Base-by-base conservation (phyloP, 2,113 vertebrate genomes). In the Pangasianodon hypophthalmus region DNA sequence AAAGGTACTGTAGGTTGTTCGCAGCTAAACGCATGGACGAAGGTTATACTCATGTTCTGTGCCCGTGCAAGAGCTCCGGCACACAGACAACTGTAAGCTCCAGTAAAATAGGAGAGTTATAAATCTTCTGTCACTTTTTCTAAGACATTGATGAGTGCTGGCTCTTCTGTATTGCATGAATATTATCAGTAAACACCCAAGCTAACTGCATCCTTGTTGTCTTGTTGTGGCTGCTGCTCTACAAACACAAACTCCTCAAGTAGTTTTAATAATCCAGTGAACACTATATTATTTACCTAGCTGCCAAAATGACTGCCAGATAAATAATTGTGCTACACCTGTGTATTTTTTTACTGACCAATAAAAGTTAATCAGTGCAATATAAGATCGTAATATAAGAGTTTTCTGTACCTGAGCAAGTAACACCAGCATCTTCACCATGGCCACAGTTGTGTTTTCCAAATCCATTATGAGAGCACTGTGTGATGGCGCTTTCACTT, bases 401-500 rank as follows among this genome's bases (percentile, higher is more conserved):
- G 11, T 24, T 83, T 14, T 86, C 71, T 75, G 41, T 50, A 96
- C 95, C 92, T 94, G 94, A 92, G 87, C 95, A 96, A 37, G 94
- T 58, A n/a, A 96, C 95, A 6, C 94, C 92, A 8, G 94, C 95
- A 86, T 95, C 94, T 91, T 95, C 92, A 4, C 0, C 10, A 29
- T 95, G 94, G 37, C 60, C 67, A 19, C 95, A 96, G 87, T 93
- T 90, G 26, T 81, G 88, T 10, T 90, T 89, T 83, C 92, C 94
- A 8, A 93, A 89, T 0, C 11, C 1, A 0, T 9, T 21, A 6
- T 89, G 93, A 11, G 0, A 0, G 64, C 95, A 96, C 8, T 94
- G 60, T 18, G 14, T 0, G 50, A 96, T 91, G 0, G 83, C 87
- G 0, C 73, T 89, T 89, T 95, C 94, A 3, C 90, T 93, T 13